Evolutionary conservation across 2,888 invertebrate genomes (phyloP), one percentile per base, ranked within the genome.

Genomic region (Caenorhabditis japonica): DNA sequence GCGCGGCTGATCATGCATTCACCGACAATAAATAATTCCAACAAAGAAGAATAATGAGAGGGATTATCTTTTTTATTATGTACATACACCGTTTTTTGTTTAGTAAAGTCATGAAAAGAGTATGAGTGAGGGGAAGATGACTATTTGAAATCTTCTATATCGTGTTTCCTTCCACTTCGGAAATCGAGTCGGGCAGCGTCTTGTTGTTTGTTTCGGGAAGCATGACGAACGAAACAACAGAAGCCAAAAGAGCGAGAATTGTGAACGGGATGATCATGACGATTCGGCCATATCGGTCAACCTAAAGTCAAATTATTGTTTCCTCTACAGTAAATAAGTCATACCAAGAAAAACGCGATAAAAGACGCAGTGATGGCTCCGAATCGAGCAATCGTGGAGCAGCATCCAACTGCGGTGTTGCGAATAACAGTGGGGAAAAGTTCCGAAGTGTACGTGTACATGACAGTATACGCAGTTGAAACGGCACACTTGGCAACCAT

Each of bases 331-430:
- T 30, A 25, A 30, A 41, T 19, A 23, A 51, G 13, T 0, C n/a
- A 44, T 39, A 87, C 86, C 78, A 87, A 76, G 76, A 83, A 87
- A 73, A 87, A 83, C 30, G 93, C 92, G 2, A 94, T 91, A 83
- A 93, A 93, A 0, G 94, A 94, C 0, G 94, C 93, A 3, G 92
- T 81, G 91, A 94, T 93, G 0, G 94, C 94, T 5, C 95, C 95
- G 66, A 94, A 89, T 82, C 94, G 91, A 0, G 94, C 94, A 71
- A 92, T 91, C 90, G 94, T 93, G 0, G 94, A 94, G 23, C 93
- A 92, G 2, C 93, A 90, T 0, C 95, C 95, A 53, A 95, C 92
- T 0, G 94, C 94, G 36, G 93, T 92, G 85, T 94, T 94, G 27
- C 95, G 61, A 43, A 94, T 92, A 1, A 94, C 92, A 0, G 95